Base-by-base conservation (phyloP, 2,113 vertebrate species). In the Syngnathus typhle region DNA sequence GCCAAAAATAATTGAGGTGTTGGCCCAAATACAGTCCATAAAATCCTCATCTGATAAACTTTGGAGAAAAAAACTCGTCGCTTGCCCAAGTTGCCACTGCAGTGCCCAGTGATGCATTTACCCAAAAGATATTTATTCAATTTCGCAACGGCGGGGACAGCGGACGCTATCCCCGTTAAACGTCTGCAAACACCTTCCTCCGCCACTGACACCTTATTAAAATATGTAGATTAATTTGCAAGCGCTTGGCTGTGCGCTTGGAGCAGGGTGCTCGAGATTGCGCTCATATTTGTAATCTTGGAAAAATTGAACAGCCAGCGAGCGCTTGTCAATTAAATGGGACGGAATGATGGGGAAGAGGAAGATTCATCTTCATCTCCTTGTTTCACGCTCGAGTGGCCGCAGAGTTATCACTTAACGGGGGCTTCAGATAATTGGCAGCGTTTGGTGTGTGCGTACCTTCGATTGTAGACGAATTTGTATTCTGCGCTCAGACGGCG, bases 311-410 rank as follows among this genome's bases (percentile, higher is more conserved):
- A 94, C 93, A 93, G 92, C 85, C 84, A 92, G 91, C 82, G 82
- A 95, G 94, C 93, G 90, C 92, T 94, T 95, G 94, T 98, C 96
- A 98, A 97, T 98, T 97, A 96, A 92, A 94, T 86, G 90, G 92
- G 92, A 93, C 91, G 94, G 95, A 96, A 96, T 94, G 95, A 96
- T 93, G 93, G 94, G 93, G 94, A 93, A 95, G 95, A 95, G 93
- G 90, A 90, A 92, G 90, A 91, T 92, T 95, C 91, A 86, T 97
- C 94, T 96, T 95, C 94, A 95, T 98, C 95, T 96, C 92, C 94
- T 94, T 94, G 94, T 98, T 98, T 95, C 89, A 95, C 91, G 95
- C 96, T 93, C 86, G 90, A 90, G 85, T 92, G 94, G 90, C 87
- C 92, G 87, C 90, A 87, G 89, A 94, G 91, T 94, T 93, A 94